phyloP scores from a whole-genome alignment of 1,140 invertebrate genomes.

The Sipha flava region DNA sequence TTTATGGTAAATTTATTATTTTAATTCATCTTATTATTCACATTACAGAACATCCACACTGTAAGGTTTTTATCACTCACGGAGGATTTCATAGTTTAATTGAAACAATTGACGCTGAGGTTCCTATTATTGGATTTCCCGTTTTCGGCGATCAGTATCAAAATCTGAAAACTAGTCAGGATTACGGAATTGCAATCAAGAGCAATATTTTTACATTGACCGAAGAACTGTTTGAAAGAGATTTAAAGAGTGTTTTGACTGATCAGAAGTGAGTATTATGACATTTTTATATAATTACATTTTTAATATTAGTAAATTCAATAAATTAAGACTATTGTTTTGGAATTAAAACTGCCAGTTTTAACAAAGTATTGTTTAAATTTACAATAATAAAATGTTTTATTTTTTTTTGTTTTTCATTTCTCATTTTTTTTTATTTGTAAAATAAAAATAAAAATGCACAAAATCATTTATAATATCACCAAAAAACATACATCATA shows the following conservation, averaged over 20 bases:
- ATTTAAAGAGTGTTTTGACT: neutral
- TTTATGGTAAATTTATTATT: neutral
- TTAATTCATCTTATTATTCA: neutral
- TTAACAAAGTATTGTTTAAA: too few relatives aligned
- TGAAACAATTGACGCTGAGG: constrained; percentile 47
- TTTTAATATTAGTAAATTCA: too few relatives aligned
- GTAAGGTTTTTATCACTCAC: constrained; percentile 50
- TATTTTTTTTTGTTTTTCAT: too few relatives aligned
- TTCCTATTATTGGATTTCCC: constrained; percentile 49
- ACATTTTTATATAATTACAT: too few relatives aligned
- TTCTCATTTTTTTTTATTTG: too few relatives aligned
- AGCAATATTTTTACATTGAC: neutral
- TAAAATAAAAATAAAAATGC: too few relatives aligned
- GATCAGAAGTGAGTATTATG: neutral
- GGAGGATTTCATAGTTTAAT: constrained; percentile 49
- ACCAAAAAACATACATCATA: too few relatives aligned
- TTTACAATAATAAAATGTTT: too few relatives aligned
- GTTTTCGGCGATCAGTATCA: constrained; percentile 43
- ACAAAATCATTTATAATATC: too few relatives aligned
- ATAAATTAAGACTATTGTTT: too few relatives aligned
- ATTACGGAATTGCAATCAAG: neutral
- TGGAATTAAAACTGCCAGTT: too few relatives aligned
- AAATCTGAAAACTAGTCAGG: constrained; percentile 24
- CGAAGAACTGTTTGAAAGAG: neutral
- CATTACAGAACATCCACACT: constrained; percentile 43